phyloP scores from a whole-genome alignment of 37 sponge, comb jelly and placozoan genomes.

The Aplysina aerophoba region DNA sequence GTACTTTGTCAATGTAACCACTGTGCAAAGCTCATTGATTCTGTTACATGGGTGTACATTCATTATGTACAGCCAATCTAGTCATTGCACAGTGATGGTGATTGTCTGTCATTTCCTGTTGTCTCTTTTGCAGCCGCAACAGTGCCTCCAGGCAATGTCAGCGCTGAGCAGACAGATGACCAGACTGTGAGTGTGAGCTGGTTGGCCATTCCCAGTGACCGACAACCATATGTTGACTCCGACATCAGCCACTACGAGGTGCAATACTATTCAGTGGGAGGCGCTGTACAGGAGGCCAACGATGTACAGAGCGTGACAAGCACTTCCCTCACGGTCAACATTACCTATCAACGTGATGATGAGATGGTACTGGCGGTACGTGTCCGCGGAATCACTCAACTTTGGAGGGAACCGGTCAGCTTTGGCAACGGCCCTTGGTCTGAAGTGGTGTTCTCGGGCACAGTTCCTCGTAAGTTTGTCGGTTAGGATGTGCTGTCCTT shows the following conservation, averaged over 20 bases:
- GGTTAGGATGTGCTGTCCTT: no score
- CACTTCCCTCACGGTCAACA: background rate
- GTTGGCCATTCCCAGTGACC: background rate
- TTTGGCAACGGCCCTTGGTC: background rate
- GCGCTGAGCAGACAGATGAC: background rate
- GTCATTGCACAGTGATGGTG: no score
- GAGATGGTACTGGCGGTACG: background rate
- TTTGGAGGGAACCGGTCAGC: constrained; percentile 6
- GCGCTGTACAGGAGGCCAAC: no score
- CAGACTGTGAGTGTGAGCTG: background rate
- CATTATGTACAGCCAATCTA: no score
- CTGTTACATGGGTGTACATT: no score
- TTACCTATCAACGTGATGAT: background rate
- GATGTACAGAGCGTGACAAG: no score
- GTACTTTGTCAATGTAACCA: no score
- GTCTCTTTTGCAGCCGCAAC: background rate
- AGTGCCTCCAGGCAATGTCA: background rate
- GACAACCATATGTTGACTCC: background rate
- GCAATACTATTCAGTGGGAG: background rate
- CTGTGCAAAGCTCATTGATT: no score
- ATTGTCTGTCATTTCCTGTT: no score
- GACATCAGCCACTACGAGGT: constrained; percentile 17
- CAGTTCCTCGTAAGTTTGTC: background rate
- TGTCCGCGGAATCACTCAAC: background rate
- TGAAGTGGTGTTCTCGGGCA: background rate